phyloP scores from a whole-genome alignment of 2,113 vertebrate species.

The Nasalis larvatus region DNA sequence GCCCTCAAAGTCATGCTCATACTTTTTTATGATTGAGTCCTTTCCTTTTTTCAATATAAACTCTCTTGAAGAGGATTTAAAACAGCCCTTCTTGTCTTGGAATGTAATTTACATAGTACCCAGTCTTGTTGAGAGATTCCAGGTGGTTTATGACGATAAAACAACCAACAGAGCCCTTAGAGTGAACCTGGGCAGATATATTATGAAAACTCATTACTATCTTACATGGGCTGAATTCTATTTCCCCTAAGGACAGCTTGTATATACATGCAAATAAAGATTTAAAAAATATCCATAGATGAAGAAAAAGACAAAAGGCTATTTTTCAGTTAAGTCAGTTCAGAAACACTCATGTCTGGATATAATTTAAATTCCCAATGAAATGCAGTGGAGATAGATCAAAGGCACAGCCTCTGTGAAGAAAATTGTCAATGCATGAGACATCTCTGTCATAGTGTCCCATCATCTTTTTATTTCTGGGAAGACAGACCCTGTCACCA shows the following conservation, averaged over 20 bases:
- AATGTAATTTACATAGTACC: not conserved
- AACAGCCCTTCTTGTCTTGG: not conserved
- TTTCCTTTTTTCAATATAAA: not conserved
- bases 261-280: not conserved
- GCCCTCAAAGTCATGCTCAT: not conserved
- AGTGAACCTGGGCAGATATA: not conserved
- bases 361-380: constrained; percentile 26
- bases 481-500: not conserved
- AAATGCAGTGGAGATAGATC: not conserved
- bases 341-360: not conserved
- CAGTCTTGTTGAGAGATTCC: not conserved
- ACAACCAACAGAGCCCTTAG: not conserved
- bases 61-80: not conserved
- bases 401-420: not conserved
- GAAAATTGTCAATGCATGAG: not conserved
- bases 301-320: not conserved
- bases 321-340: constrained; percentile 2
- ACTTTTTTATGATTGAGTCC: not conserved
- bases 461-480: constrained; percentile 14
- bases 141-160: not conserved
- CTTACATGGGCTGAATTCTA: not conserved
- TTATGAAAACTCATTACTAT: not conserved
- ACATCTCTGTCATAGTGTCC: not conserved
- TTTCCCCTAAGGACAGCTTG: not conserved
- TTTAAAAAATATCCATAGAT: not conserved